A percentile compares a stretch with the other conserved stretches of the same genome.
These are phyloP conservation scores for Ceriagrion tenellum DNA, from an alignment of 2,888 invertebrate genomes.

Conservation along the genomic window DNA sequence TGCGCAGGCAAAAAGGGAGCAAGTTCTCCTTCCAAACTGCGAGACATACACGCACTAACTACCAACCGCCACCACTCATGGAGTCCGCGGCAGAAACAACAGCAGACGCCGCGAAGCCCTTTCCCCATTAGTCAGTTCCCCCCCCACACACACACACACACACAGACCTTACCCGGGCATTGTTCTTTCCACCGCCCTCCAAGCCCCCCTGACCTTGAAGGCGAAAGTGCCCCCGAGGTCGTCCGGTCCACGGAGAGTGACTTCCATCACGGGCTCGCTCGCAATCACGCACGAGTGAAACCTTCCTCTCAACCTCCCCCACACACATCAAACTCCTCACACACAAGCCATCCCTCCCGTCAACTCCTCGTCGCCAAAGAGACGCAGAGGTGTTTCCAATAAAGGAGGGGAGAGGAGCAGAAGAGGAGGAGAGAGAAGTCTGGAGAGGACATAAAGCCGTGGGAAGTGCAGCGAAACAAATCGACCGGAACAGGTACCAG, in stretches of 20 bases:
- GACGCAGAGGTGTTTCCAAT: not conserved
- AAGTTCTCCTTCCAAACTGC: not conserved
- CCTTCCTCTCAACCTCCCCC: not conserved
- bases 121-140: not conserved
- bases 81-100: not conserved
- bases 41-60: not conserved
- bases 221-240: constrained; percentile 18
- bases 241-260: not conserved
- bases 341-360: not conserved
- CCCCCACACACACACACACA: no score
- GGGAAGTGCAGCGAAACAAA: constrained; percentile 2
- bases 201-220: not conserved
- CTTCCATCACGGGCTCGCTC: not conserved
- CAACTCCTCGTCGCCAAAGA: not conserved
- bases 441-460: not conserved
- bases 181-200: not conserved
- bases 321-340: not conserved
- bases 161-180: not conserved
- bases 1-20: not conserved
- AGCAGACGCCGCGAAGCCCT: not conserved
- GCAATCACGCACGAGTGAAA: not conserved
- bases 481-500: not conserved
- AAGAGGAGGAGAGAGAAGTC: not conserved
- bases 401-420: not conserved
- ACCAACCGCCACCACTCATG: not conserved